Percentiles rank a stretch among this genome's conserved stretches.
These are phyloP conservation scores for Heteromyza rotundicornis DNA, from an alignment of 2,888 invertebrate species.

Conservation along the genomic window DNA sequence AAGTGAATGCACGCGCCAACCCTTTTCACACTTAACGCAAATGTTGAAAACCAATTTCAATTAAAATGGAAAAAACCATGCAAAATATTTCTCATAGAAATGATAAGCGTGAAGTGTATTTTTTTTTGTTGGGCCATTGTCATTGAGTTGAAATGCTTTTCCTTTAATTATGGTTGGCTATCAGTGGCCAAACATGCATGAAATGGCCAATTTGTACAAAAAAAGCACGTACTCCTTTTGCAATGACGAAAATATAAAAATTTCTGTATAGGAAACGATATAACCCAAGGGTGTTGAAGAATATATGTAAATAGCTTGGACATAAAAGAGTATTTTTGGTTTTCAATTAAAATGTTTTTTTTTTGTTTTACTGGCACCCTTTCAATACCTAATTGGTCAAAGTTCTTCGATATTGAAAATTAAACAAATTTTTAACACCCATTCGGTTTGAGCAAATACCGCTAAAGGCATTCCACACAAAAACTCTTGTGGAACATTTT, in stretches of 20 bases:
- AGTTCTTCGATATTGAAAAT: too few relatives aligned
- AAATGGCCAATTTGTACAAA: conserved; percentile 4
- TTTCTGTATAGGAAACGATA: neutral
- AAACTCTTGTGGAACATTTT: too few relatives aligned
- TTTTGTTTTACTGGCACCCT: too few relatives aligned
- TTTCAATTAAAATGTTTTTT: neutral
- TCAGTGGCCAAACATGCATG: neutral
- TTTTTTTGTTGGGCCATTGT: neutral
- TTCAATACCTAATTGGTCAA: too few relatives aligned
- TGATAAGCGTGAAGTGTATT: neutral
- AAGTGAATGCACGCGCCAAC: neutral
- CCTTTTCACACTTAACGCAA: conserved; percentile 4
- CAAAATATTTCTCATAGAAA: neutral
- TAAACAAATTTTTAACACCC: too few relatives aligned
- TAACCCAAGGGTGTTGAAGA: neutral
- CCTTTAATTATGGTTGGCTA: neutral
- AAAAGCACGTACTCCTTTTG: too few relatives aligned
- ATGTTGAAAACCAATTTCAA: conserved; percentile 1
- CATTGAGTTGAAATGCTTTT: too few relatives aligned
- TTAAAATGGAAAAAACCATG: conserved; percentile 2
- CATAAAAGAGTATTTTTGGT: neutral
- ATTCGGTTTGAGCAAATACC: too few relatives aligned
- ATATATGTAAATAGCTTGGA: neutral
- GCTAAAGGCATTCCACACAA: too few relatives aligned
- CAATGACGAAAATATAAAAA: neutral